These are phyloP conservation scores for Oriolus oriolus DNA, from an alignment of 2,113 vertebrate genomes.

Conservation along the genomic window DNA sequence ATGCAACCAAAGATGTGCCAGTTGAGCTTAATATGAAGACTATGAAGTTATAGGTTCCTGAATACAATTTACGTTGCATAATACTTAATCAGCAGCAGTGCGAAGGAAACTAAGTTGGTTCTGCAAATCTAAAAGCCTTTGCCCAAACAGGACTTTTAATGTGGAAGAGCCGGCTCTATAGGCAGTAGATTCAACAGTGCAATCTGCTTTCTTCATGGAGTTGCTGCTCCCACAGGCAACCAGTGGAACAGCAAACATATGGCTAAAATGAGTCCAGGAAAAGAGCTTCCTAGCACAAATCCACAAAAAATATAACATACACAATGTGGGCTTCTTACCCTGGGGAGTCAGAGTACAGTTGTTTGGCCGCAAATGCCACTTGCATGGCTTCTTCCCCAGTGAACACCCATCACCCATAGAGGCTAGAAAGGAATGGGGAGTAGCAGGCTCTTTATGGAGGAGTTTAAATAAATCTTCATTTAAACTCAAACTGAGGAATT, in stretches of 20 bases:
- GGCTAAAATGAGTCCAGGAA: not conserved
- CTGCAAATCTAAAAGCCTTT: not conserved
- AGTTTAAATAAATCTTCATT: not conserved
- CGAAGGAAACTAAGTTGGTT: not conserved
- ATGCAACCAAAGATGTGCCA: not conserved
- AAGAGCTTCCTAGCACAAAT: not conserved
- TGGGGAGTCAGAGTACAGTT: not conserved
- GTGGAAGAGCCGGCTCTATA: not conserved
- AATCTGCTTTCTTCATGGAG: not conserved
- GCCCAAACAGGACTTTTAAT: not conserved
- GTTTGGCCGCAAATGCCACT: not conserved
- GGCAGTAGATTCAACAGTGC: not conserved
- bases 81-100: not conserved
- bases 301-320: not conserved
- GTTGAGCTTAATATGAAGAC: not conserved
- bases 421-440: not conserved
- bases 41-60: not conserved
- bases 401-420: rapidly evolving
- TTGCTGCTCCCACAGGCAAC: not conserved
- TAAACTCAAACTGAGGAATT: not conserved
- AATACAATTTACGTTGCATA: not conserved
- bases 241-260: not conserved
- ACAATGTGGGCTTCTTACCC: not conserved
- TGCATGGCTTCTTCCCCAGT: rapidly evolving
- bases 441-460: not conserved